phyloP scores from a whole-genome alignment of 2,797 vertebrate species.

The Agapornis canus region DNA sequence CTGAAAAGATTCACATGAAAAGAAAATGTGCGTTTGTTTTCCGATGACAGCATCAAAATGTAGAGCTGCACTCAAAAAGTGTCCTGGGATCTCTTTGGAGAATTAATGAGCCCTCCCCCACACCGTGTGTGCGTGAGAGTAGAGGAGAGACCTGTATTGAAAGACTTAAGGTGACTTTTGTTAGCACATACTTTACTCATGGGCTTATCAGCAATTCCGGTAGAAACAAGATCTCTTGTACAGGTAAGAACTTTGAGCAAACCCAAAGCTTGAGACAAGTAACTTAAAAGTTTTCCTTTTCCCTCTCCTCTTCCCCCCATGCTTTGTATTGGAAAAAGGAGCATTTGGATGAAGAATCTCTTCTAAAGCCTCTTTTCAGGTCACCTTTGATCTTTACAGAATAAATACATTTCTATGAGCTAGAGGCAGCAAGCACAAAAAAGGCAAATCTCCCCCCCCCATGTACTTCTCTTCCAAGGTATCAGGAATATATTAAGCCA shows the following conservation, averaged over 20 bases:
- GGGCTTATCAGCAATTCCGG: neutral
- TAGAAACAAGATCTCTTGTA: neutral
- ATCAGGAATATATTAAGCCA: neutral
- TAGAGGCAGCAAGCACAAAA: neutral
- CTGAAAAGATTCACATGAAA: neutral
- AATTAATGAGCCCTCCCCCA: neutral
- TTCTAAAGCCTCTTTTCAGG: neutral
- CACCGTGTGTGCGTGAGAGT: neutral
- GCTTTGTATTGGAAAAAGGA: neutral
- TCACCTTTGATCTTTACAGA: neutral
- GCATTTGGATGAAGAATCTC: neutral
- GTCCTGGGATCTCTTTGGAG: neutral
- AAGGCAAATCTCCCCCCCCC: rapidly evolving
- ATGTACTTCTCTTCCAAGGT: neutral
- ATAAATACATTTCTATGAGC: neutral
- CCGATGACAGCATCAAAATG: neutral
- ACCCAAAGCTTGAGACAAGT: neutral
- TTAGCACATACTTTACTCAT: neutral
- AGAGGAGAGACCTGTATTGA: neutral
- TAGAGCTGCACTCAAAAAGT: neutral
- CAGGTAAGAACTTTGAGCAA: neutral
- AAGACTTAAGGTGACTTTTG: neutral
- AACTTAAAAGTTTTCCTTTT: neutral
- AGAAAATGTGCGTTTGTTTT: neutral
- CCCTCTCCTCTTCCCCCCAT: rapidly evolving